Conservation (phyloP, 2,888 invertebrate species). For the Anthrax anthrax region DNA sequence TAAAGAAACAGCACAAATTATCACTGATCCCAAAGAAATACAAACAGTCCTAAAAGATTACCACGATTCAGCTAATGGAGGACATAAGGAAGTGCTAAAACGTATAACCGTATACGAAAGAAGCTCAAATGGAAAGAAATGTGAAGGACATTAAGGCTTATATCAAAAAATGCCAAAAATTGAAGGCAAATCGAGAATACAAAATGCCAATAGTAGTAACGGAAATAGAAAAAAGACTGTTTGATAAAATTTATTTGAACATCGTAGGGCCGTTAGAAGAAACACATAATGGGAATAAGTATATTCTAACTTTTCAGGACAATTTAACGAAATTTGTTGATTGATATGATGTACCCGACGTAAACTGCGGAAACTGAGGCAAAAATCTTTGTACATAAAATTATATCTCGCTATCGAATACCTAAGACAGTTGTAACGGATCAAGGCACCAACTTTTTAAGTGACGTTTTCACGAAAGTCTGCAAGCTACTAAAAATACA, state of each 20-base stretch:
- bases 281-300: slow-evolving; percentile 3
- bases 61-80: neutral
- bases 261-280: slow-evolving; percentile 2
- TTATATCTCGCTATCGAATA: slow-evolving; percentile 4
- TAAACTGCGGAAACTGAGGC: slow-evolving; percentile 7
- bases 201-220: neutral
- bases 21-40: neutral
- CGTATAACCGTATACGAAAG: neutral
- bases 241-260: neutral
- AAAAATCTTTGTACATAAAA: slow-evolving; percentile 2
- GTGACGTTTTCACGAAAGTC: neutral
- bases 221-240: neutral
- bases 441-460: slow-evolving; percentile 3
- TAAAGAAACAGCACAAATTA: neutral
- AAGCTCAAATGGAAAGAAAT: neutral
- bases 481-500: neutral
- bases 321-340: slow-evolving; percentile 6
- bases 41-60: neutral
- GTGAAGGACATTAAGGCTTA: neutral
- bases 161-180: neutral
- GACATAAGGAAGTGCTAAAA: neutral
- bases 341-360: slow-evolving; percentile 4
- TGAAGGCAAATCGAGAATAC: neutral
- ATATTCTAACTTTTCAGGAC: slow-evolving; percentile 8
- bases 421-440: slow-evolving; percentile 5